Percentiles rank a stretch among this genome's conserved stretches.
Conservation (phyloP, 2,888 invertebrate species). For the Chelonus formosanus region DNA sequence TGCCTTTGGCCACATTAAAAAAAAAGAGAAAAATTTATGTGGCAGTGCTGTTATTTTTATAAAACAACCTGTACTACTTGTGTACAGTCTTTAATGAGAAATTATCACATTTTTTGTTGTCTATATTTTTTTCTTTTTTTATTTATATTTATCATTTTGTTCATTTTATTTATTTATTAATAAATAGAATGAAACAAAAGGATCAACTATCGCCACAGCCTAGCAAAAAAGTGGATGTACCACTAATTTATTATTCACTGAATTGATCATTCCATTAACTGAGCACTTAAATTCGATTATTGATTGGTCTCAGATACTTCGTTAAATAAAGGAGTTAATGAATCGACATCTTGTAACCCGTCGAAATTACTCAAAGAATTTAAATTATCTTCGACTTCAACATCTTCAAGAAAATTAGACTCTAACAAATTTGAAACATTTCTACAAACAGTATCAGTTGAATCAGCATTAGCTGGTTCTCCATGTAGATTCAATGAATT, state of each 20-base stretch:
- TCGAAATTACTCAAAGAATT: slow-evolving; percentile 60
- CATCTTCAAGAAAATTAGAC: slow-evolving; percentile 53
- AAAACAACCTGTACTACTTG: slow-evolving; percentile 18
- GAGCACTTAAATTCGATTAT: slow-evolving; percentile 40
- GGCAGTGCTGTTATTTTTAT: slow-evolving; percentile 40
- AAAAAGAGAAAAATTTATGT: slow-evolving; percentile 23
- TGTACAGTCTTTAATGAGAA: slow-evolving; percentile 27
- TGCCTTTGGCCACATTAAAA: slow-evolving; percentile 5
- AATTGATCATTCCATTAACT: no score
- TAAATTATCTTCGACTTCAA: slow-evolving; percentile 56
- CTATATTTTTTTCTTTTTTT: no score
- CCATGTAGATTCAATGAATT: slow-evolving; percentile 55
- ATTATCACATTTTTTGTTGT: slow-evolving; percentile 20
- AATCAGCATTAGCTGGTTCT: slow-evolving; percentile 45
- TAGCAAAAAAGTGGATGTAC: background rate
- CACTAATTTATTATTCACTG: background rate
- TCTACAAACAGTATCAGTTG: slow-evolving; percentile 51
- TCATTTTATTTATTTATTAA: background rate
- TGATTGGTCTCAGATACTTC: slow-evolving; percentile 62
- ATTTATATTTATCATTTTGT: background rate
- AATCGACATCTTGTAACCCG: slow-evolving; percentile 59
- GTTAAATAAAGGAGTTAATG: slow-evolving; percentile 61
- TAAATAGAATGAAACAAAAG: background rate
- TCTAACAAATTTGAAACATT: slow-evolving; percentile 59
- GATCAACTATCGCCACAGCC: slow-evolving; percentile 24